Conservation (phyloP, 2,113 vertebrate species). For the Carlito syrichta region DNA sequence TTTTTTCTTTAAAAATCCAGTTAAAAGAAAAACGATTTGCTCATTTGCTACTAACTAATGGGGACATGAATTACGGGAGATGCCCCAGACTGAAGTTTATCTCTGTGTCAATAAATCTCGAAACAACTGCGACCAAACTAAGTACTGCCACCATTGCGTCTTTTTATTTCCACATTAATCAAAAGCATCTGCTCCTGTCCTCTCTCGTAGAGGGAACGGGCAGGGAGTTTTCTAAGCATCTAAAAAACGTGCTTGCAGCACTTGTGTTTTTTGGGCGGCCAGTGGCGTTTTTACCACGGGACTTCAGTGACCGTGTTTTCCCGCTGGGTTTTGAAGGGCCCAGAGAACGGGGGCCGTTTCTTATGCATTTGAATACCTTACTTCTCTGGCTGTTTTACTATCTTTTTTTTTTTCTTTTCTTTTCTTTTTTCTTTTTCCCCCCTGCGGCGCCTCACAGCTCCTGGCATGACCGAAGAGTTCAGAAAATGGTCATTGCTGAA, state of each 20-base stretch:
- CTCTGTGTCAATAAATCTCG: conserved; percentile 78
- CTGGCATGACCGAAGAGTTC: not conserved
- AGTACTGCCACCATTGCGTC: conserved; percentile 70
- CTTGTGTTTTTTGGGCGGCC: not conserved
- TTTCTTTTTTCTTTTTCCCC: not conserved
- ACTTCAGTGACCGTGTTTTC: not conserved
- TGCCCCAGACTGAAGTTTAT: conserved; percentile 73
- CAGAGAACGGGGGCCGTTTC: not conserved
- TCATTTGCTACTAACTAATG: conserved; percentile 75
- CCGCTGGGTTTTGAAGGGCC: not conserved
- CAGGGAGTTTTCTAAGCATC: not conserved
- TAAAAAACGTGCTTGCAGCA: not conserved
- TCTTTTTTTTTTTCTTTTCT: not conserved
- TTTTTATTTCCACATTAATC: conserved; percentile 82
- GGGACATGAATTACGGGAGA: conserved; percentile 59
- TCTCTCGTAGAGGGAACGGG: not conserved
- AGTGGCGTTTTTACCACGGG: not conserved
- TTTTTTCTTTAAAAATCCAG: not conserved
- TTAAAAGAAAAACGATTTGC: conserved; percentile 72
- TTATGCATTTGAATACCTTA: not conserved
- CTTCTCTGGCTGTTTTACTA: not conserved
- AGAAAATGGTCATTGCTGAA: not conserved
- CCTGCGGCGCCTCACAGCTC: not conserved
- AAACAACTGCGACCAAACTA: conserved; percentile 74
- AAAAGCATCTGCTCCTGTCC: conserved; percentile 50